A percentile compares a stretch with the other conserved stretches of the same genome.
Conservation (phyloP, 2,113 vertebrate genomes). For the Melierax canorus region DNA sequence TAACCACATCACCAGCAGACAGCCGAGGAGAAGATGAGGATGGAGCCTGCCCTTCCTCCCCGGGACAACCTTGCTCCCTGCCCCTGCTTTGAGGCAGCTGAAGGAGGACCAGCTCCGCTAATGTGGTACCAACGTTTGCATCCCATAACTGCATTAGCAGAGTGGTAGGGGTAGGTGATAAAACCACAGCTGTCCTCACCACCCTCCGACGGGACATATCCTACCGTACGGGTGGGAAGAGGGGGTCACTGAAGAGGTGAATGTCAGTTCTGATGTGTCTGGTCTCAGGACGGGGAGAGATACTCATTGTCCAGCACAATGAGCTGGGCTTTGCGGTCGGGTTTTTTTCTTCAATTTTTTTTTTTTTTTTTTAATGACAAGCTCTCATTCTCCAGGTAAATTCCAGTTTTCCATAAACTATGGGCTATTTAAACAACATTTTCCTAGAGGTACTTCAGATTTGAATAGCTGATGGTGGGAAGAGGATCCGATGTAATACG, state of each 20-base stretch:
- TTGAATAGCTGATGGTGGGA: background rate
- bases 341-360: background rate
- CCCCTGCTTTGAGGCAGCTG: background rate
- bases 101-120: background rate
- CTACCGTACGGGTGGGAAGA: rapidly evolving
- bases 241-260: background rate
- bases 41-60: background rate
- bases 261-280: background rate
- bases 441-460: background rate
- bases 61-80: rapidly evolving
- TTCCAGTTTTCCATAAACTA: background rate
- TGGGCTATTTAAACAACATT: background rate
- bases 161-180: background rate
- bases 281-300: background rate
- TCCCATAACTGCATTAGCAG: too few species aligned
- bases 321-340: background rate
- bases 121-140: background rate
- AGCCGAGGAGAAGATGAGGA: background rate
- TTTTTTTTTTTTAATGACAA: background rate
- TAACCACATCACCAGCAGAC: background rate
- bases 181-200: background rate
- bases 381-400: background rate
- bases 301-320: background rate
- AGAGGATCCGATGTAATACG: background rate
- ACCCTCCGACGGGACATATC: background rate